phyloP scores from a whole-genome alignment of 2,113 vertebrate species.

The Lagenorhynchus albirostris region DNA sequence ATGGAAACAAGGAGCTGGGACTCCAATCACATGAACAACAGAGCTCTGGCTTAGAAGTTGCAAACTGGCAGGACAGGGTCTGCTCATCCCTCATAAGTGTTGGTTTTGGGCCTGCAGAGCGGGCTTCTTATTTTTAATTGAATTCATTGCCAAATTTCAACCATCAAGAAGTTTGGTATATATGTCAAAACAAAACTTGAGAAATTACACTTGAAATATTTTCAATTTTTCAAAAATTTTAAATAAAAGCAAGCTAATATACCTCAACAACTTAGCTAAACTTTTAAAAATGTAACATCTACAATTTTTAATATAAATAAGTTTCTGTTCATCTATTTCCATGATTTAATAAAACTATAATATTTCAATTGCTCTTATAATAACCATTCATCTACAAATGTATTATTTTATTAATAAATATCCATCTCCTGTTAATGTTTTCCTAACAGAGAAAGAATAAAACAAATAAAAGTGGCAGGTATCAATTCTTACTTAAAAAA shows the following conservation, averaged over 20 bases:
- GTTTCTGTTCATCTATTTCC: background rate
- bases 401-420: background rate
- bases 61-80: background rate
- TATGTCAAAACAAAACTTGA: background rate
- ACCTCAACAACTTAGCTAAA: background rate
- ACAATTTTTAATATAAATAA: background rate
- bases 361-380: background rate
- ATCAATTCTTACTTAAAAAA: background rate
- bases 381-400: background rate
- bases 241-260: background rate
- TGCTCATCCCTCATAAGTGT: fast-evolving
- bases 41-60: background rate
- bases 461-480: background rate
- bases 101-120: background rate
- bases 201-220: background rate
- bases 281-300: background rate
- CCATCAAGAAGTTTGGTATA: background rate
- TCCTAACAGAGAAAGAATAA: background rate
- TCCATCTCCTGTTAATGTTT: background rate
- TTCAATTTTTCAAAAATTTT: background rate
- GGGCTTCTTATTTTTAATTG: background rate
- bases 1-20: background rate
- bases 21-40: fast-evolving
- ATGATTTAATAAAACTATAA: background rate
- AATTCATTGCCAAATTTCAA: background rate